Evolutionary conservation across 2,797 vertebrate species (phyloP).

Genomic region (Pipistrellus nathusii): DNA sequence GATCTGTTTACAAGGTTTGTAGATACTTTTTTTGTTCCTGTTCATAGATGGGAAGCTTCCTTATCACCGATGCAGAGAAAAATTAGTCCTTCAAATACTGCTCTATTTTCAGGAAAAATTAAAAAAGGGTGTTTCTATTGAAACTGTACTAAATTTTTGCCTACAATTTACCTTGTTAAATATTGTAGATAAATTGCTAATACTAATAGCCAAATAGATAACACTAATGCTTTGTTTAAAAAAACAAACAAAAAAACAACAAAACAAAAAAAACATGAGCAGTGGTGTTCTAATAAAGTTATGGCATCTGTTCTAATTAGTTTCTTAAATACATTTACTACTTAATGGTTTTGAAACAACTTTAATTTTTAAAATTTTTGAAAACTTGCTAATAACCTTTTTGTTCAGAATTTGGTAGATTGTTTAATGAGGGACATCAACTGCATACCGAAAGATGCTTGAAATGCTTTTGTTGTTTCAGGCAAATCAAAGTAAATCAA

Average conservation of each 20-base stretch:
- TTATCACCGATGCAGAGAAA: constrained; percentile 96
- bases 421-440: constrained; percentile 92
- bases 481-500: constrained; percentile 95
- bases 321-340: constrained; percentile 97
- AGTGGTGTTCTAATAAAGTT: constrained; percentile 93
- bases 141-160: constrained; percentile 99
- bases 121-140: constrained; percentile 97
- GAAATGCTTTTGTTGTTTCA: constrained; percentile 95
- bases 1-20: constrained; percentile 99
- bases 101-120: constrained; percentile 99
- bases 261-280: constrained; percentile 92
- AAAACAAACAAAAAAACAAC: constrained; percentile 67
- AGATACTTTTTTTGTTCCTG: constrained; percentile 98
- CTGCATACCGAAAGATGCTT: constrained; percentile 94
- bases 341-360: constrained; percentile 95
- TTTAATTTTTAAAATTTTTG: constrained; percentile 93
- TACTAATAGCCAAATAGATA: constrained; percentile 99
- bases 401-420: constrained; percentile 91
- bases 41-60: constrained; percentile 99
- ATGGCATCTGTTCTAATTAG: constrained; percentile 96
- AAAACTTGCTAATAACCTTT: constrained; percentile 91
- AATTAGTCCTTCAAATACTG: constrained; percentile 98
- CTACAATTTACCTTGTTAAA: constrained; percentile 99
- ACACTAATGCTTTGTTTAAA: constrained; percentile 96
- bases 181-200: constrained; percentile 99